Percentiles rank a stretch among this genome's conserved stretches.
Evolutionary conservation across 1,140 invertebrate species (phyloP).

Genomic region (Colletes gigas): DNA sequence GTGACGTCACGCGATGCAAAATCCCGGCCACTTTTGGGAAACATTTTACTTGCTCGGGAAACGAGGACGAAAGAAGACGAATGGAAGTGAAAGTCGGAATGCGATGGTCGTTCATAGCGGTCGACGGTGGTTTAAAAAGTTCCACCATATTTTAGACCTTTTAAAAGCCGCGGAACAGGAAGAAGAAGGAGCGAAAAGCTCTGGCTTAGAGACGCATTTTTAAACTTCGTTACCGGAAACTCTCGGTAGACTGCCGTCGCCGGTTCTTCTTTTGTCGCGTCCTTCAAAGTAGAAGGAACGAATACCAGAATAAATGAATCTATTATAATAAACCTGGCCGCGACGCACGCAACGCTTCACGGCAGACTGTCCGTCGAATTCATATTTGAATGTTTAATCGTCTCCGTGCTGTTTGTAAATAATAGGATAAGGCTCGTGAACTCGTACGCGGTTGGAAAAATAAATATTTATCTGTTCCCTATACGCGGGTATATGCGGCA

Average conservation of each 20-base stretch:
- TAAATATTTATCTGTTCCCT: no score
- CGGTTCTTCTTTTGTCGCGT: slow-evolving; percentile 3
- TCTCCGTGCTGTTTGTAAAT: neutral
- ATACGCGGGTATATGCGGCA: no score
- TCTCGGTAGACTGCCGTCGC: slow-evolving; percentile 28
- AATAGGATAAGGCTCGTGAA: no score
- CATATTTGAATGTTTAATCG: neutral
- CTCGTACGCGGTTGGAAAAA: no score
- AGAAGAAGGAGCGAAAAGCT: slow-evolving; percentile 1
- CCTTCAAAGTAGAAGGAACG: neutral
- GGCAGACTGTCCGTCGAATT: neutral
- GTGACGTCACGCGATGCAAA: no score
- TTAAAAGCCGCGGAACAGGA: slow-evolving; percentile 8
- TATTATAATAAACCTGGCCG: slow-evolving; percentile 45
- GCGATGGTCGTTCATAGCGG: neutral
- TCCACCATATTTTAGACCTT: slow-evolving; percentile 57
- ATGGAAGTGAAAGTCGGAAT: slow-evolving; percentile 1
- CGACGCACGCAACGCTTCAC: neutral
- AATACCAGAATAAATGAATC: neutral
- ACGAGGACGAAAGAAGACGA: neutral
- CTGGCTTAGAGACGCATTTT: slow-evolving; percentile 36
- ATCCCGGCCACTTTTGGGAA: neutral
- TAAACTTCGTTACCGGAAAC: slow-evolving; percentile 54
- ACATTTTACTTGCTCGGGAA: slow-evolving; percentile 12
- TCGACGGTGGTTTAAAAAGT: slow-evolving; percentile 61